phyloP scores from a whole-genome alignment of 2,113 vertebrate species.

The Platanista minor region DNA sequence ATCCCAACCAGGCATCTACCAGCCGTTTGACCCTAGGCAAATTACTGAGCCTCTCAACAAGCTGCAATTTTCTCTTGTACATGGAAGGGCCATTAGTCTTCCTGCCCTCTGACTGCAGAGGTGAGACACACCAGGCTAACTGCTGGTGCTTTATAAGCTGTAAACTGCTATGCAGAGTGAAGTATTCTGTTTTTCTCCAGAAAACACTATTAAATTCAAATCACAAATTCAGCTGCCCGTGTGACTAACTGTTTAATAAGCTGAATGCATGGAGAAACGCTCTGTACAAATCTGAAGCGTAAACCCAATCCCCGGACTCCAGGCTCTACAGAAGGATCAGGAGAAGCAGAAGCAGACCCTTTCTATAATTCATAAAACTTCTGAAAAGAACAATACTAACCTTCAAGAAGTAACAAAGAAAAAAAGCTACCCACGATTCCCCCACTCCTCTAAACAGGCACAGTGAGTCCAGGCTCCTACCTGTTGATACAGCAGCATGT shows the following conservation, averaged over 20 bases:
- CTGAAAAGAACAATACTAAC: not conserved
- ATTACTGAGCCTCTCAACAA: not conserved
- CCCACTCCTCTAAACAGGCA: accelerated
- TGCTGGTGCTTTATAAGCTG: not conserved
- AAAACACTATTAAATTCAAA: not conserved
- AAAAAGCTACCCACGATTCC: not conserved
- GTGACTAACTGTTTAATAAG: not conserved
- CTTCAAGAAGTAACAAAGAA: not conserved
- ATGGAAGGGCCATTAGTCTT: not conserved
- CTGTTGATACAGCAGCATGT: not conserved
- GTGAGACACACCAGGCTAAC: not conserved
- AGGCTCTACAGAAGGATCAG: not conserved
- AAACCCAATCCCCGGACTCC: not conserved
- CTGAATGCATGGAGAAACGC: not conserved
- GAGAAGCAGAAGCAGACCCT: not conserved
- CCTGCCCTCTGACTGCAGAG: not conserved
- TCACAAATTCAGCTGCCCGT: not conserved
- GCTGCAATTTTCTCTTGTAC: not conserved
- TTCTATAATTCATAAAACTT: not conserved
- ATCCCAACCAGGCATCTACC: not conserved
- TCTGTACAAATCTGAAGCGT: not conserved
- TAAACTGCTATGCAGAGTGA: not conserved
- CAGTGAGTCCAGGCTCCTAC: accelerated
- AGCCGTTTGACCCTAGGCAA: not conserved
- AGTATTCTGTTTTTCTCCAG: not conserved